Conservation (phyloP, 2,888 invertebrate species). For the Limnephilus auricula region DNA sequence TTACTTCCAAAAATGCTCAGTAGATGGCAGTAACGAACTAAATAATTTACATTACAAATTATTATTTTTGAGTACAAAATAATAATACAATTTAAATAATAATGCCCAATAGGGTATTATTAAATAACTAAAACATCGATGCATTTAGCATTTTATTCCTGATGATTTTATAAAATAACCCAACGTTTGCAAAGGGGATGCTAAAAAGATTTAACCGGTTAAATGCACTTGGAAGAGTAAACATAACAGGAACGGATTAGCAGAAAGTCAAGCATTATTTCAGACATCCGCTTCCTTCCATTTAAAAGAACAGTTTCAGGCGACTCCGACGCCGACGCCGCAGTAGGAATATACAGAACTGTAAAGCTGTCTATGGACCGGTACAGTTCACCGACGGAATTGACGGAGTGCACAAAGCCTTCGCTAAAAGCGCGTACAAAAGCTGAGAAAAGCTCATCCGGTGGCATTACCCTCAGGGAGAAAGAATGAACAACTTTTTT, state of each 20-base stretch:
- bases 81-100: no score
- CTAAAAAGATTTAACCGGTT: background rate
- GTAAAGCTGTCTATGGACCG: background rate
- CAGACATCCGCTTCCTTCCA: slow-evolving; percentile 30
- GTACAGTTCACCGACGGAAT: background rate
- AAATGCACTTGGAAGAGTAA: slow-evolving; percentile 9
- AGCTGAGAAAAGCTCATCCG: slow-evolving; percentile 1
- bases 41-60: background rate
- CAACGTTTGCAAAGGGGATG: background rate
- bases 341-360: background rate
- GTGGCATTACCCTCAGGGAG: background rate
- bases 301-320: background rate
- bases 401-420: slow-evolving; percentile 32
- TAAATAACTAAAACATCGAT: no score
- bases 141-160: no score
- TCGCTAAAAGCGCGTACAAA: slow-evolving; percentile 42
- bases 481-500: slow-evolving; percentile 24
- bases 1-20: background rate
- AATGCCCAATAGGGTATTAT: no score
- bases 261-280: slow-evolving; percentile 42
- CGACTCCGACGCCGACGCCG: background rate
- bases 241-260: slow-evolving; percentile 25
- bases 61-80: background rate
- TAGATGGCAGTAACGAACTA: background rate
- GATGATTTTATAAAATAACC: background rate